Evolutionary conservation across 2,888 invertebrate genomes (phyloP).

Genomic region (Marasmarcha lunaedactyla): DNA sequence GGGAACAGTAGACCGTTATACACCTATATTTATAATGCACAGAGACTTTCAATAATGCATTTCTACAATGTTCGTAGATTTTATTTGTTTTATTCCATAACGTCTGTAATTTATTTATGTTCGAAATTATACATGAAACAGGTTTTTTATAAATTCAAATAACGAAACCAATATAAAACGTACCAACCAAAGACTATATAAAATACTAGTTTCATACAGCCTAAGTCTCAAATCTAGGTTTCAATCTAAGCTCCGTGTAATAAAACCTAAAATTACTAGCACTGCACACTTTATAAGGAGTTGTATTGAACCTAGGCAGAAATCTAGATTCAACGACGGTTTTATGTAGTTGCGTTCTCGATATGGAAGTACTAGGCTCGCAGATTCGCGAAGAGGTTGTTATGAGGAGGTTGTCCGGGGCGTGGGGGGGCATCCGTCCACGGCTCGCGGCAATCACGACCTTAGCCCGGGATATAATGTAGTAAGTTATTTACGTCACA

Average conservation of each 20-base stretch:
- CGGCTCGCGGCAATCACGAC: constrained; percentile 60
- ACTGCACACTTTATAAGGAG: not conserved
- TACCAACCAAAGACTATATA: too few relatives aligned
- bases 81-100: too few relatives aligned
- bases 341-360: constrained; percentile 5
- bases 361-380: constrained; percentile 5
- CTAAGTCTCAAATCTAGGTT: too few relatives aligned
- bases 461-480: constrained; percentile 16
- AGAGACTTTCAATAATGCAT: too few relatives aligned
- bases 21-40: too few relatives aligned
- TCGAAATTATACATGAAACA: too few relatives aligned
- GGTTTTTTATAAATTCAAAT: too few relatives aligned
- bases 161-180: too few relatives aligned
- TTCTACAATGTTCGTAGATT: too few relatives aligned
- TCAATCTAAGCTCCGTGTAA: too few relatives aligned
- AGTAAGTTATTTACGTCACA: constrained; percentile 1
- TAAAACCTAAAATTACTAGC: not conserved
- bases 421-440: constrained; percentile 34
- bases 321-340: not conserved
- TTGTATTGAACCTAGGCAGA: not conserved
- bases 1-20: constrained; percentile 11
- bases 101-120: too few relatives aligned
- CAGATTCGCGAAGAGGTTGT: constrained; percentile 4
- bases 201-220: too few relatives aligned
- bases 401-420: not conserved